Conservation (phyloP, 1,140 invertebrate genomes). For the Triops longicaudatus region DNA sequence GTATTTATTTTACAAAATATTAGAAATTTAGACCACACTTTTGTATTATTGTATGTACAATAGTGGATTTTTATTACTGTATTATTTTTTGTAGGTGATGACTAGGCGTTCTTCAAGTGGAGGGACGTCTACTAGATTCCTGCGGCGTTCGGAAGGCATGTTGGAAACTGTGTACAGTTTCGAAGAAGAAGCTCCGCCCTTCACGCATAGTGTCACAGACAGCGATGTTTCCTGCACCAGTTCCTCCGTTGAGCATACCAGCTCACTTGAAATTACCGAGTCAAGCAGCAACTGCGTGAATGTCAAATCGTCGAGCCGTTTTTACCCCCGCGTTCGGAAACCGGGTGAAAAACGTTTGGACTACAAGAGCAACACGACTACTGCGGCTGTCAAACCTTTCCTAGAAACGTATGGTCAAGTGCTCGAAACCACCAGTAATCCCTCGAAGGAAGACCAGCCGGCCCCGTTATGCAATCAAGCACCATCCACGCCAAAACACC, state of each 20-base stretch:
- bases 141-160: constrained; percentile 60
- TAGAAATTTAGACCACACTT: too few species aligned
- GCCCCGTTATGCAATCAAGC: background rate
- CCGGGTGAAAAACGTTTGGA: constrained; percentile 20
- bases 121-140: constrained; percentile 57
- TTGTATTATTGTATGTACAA: too few species aligned
- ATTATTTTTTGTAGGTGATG: background rate
- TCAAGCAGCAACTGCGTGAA: constrained; percentile 40
- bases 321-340: constrained; percentile 34
- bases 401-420: background rate
- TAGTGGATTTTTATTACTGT: too few species aligned
- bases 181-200: constrained; percentile 64
- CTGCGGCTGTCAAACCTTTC: constrained; percentile 38
- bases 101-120: background rate
- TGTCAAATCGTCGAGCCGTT: constrained; percentile 35
- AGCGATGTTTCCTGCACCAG: constrained; percentile 38
- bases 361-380: constrained; percentile 33
- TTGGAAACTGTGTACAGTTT: constrained; percentile 78
- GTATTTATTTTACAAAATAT: too few species aligned
- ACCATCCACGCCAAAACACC: background rate
- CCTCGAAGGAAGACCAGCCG: background rate
- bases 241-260: constrained; percentile 30
- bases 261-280: constrained; percentile 29
- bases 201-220: constrained; percentile 49
- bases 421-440: background rate